Base-by-base conservation (phyloP, 2,113 vertebrate genomes). In the Oostethus manadensis region DNA sequence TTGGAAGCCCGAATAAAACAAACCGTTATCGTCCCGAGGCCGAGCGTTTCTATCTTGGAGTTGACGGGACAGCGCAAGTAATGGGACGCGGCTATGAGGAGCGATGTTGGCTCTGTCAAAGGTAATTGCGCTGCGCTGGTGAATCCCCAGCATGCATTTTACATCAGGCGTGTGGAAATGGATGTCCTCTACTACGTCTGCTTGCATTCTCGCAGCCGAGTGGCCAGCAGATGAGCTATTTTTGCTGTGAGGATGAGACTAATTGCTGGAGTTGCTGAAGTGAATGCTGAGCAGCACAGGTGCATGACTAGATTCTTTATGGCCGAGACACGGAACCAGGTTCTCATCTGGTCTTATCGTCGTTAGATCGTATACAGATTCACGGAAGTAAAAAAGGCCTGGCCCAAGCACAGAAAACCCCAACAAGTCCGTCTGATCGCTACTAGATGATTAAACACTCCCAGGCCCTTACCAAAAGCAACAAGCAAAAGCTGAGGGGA, bases 221-320 rank as follows among this genome's bases (percentile, higher is more conserved):
- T 64, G 64, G 62, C 62, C 59, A 66, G 60, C 26, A 7, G 61
- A 73, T 70, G 50, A 81, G 65, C 67, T 76, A 65, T 74, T 77
- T 74, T 73, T 61, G 73, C 79, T 67, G 61, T 58, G 61, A 38
- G 58, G 56, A 58, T 53, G 57, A 75, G 68, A 70, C 26, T 56
- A 51, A 70, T 66, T 58, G 29, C 17, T 35, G 51, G 1, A 56
- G 61, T 64, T 35, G 51, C 18, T 21, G 50, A 50, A 48, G 18
- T 77, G 46, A 64, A 73, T 60, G 57, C 59, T 60, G 51, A 70
- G 61, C 63, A 6, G n/a, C 14, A 50, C 18, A 47, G 17, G 23
- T 47, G 45, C 49, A 22, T 23, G 10, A 71, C 35, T 43, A 66
- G 14, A 60, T 62, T 74, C 44, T 46, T 38, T 26, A 1, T 51